A percentile compares a stretch with the other conserved stretches of the same genome.
Evolutionary conservation across 2,888 invertebrate genomes (phyloP).

Genomic region (Spialia ferax): DNA sequence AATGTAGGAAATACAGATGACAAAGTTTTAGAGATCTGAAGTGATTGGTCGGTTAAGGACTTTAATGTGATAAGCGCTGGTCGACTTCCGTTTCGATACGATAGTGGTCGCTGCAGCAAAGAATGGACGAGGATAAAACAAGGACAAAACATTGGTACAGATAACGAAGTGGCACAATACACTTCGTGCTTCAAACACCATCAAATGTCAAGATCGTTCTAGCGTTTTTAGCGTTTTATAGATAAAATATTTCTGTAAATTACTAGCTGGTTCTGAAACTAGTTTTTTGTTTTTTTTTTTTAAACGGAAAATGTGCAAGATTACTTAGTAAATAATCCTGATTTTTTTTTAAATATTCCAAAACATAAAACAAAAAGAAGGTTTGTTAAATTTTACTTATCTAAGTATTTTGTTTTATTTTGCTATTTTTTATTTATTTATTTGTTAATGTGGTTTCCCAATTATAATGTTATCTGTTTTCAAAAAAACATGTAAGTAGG

Average conservation of each 20-base stretch:
- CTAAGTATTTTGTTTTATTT: no score
- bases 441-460: no score
- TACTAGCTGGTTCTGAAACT: no score
- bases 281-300: no score
- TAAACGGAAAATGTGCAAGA: no score
- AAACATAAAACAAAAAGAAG: no score
- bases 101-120: constrained; percentile 53
- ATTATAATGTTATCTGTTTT: no score
- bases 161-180: constrained; percentile 48
- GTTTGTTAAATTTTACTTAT: no score
- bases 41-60: constrained; percentile 59
- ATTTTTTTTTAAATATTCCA: no score
- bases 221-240: not conserved
- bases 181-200: constrained; percentile 35
- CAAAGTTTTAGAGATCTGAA: constrained; percentile 58
- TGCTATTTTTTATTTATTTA: no score
- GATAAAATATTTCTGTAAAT: not conserved
- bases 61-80: constrained; percentile 67
- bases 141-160: constrained; percentile 53
- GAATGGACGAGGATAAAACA: constrained; percentile 57
- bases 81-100: constrained; percentile 54
- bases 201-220: constrained; percentile 35
- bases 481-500: no score
- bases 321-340: no score
- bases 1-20: constrained; percentile 55